Evolutionary conservation across 2,888 invertebrate genomes (phyloP).

Genomic region (Platycheirus rosarum): DNA sequence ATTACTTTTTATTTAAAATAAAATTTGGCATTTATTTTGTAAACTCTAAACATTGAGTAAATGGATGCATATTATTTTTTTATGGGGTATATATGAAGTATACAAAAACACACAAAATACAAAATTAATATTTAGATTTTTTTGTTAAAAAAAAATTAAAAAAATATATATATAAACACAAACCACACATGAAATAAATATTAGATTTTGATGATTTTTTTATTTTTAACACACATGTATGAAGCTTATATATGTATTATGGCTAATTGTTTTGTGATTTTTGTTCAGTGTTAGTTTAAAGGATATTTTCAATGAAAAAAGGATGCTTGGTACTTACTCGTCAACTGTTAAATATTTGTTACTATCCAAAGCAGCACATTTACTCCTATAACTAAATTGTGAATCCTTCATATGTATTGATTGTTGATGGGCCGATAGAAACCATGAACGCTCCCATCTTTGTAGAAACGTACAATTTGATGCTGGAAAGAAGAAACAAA

Average conservation of each 20-base stretch:
- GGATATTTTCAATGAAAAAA: slow-evolving; percentile 26
- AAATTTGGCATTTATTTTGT: slow-evolving; percentile 67
- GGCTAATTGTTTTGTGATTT: slow-evolving; percentile 16
- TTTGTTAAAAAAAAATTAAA: slow-evolving; percentile 31
- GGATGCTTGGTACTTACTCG: slow-evolving; percentile 91
- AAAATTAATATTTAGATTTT: slow-evolving; percentile 3
- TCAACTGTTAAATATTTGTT: slow-evolving; percentile 94
- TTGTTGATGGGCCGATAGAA: slow-evolving; percentile 94
- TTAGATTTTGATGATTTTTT: slow-evolving; percentile 16
- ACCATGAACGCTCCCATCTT: slow-evolving; percentile 95
- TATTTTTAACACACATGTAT: slow-evolving; percentile 46
- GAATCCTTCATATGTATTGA: slow-evolving; percentile 92
- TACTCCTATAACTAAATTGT: slow-evolving; percentile 92
- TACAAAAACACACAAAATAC: slow-evolving; percentile 39
- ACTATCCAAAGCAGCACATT: slow-evolving; percentile 91
- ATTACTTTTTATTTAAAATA: slow-evolving; percentile 38
- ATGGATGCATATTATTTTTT: slow-evolving; percentile 71
- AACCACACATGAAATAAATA: slow-evolving; percentile 41
- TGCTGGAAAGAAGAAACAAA: slow-evolving; percentile 77
- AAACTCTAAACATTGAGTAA: slow-evolving; percentile 72
- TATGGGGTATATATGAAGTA: slow-evolving; percentile 55
- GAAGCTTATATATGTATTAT: background rate
- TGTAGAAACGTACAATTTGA: slow-evolving; percentile 91
- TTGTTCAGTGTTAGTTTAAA: background rate
- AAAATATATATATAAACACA: slow-evolving; percentile 50